These are phyloP conservation scores for Leuctra nigra DNA, from an alignment of 2,888 invertebrate species.

Conservation along the genomic window DNA sequence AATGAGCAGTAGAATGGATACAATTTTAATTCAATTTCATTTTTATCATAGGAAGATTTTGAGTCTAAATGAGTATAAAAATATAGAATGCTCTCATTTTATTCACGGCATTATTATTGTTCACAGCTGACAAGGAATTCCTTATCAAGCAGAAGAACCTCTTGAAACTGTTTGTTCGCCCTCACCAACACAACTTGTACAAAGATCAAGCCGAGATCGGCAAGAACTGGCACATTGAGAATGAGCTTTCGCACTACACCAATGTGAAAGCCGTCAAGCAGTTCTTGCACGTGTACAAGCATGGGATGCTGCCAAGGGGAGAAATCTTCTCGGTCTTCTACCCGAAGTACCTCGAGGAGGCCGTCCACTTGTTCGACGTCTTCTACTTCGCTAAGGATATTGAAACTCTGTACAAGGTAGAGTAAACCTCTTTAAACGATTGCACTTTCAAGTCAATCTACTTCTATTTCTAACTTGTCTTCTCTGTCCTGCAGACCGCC, in stretches of 20 bases:
- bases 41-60: too few relatives aligned
- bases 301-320: conserved; percentile 45
- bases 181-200: conserved; percentile 39
- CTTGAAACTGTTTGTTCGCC: conserved; percentile 43
- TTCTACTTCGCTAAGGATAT: conserved; percentile 55
- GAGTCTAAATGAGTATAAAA: too few relatives aligned
- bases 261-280: conserved; percentile 36
- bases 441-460: not conserved
- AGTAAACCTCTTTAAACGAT: not conserved
- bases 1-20: too few relatives aligned
- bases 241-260: conserved; percentile 40
- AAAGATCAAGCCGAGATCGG: conserved; percentile 42
- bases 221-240: conserved; percentile 39
- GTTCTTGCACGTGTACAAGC: conserved; percentile 31
- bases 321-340: conserved; percentile 45
- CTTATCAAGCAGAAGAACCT: conserved; percentile 44
- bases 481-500: conserved; percentile 42
- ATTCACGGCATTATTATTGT: not conserved
- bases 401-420: conserved; percentile 48
- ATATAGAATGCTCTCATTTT: too few relatives aligned
- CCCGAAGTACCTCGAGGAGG: conserved; percentile 42
- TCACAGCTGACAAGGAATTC: conserved; percentile 15
- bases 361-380: conserved; percentile 45
- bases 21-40: too few relatives aligned
- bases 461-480: not conserved